phyloP scores from a whole-genome alignment of 2,888 invertebrate genomes.

The Scotopteryx bipunctaria region DNA sequence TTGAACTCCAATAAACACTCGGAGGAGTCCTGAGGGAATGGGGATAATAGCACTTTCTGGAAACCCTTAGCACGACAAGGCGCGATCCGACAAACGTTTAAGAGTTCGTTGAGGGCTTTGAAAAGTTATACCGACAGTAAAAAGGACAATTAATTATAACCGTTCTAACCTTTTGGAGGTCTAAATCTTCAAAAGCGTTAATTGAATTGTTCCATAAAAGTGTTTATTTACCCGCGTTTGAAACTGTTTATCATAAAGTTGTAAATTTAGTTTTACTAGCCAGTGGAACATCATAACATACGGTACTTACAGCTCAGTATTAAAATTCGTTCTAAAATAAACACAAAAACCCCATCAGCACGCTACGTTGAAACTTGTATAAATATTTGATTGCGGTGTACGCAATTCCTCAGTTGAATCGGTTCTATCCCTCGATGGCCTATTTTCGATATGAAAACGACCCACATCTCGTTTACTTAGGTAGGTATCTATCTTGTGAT shows the following conservation, averaged over 20 bases:
- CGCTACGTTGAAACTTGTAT: constrained; percentile 12
- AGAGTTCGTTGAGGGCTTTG: constrained; percentile 21
- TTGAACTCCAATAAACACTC: constrained; percentile 51
- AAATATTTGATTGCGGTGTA: constrained; percentile 24
- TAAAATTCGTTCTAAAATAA: constrained; percentile 14
- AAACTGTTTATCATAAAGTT: constrained; percentile 8
- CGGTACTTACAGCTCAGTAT: neutral
- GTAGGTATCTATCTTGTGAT: constrained; percentile 32
- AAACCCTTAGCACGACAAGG: constrained; percentile 30
- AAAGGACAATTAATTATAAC: constrained; percentile 12
- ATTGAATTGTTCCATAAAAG: constrained; percentile 16
- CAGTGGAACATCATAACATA: too few relatives aligned
- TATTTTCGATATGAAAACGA: constrained; percentile 40
- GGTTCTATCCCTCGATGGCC: constrained; percentile 45
- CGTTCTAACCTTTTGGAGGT: constrained; percentile 4
- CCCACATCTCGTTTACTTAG: constrained; percentile 32
- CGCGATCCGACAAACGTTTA: constrained; percentile 26
- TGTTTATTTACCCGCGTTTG: constrained; percentile 5
- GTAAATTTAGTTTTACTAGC: neutral
- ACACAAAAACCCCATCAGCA: constrained; percentile 23
- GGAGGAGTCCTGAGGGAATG: constrained; percentile 43
- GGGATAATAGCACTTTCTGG: constrained; percentile 43
- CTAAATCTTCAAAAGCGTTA: constrained; percentile 12
- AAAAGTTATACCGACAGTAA: constrained; percentile 28
- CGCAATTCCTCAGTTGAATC: constrained; percentile 30